phyloP scores from a whole-genome alignment of 2,888 invertebrate genomes.

The Halictus ligatus region DNA sequence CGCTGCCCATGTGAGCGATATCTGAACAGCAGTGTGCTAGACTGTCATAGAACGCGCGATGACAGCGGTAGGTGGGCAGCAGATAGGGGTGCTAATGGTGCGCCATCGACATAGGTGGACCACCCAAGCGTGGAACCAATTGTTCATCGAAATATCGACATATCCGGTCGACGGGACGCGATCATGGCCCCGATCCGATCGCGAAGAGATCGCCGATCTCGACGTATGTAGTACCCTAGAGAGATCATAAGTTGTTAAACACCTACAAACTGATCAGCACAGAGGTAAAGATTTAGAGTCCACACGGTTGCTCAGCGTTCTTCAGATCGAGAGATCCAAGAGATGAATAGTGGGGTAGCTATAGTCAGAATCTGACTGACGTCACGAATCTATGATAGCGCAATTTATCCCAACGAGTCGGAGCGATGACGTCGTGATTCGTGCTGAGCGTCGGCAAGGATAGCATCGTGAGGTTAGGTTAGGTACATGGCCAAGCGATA shows the following conservation, averaged over 20 bases:
- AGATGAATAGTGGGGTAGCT: neutral
- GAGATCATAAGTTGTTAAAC: neutral
- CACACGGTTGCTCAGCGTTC: neutral
- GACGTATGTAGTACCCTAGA: neutral
- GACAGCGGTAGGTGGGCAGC: neutral
- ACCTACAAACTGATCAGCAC: neutral
- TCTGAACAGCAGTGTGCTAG: neutral
- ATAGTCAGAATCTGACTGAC: neutral
- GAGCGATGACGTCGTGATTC: neutral
- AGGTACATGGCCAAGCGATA: neutral
- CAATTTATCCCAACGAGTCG: neutral
- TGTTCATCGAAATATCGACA: conserved; percentile 54
- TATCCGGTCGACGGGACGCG: conserved; percentile 28
- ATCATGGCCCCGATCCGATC: neutral
- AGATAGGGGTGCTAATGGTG: neutral
- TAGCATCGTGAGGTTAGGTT: no score
- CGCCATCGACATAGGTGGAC: neutral
- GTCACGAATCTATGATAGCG: neutral
- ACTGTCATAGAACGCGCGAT: neutral
- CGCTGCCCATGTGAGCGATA: neutral
- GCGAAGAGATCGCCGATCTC: neutral
- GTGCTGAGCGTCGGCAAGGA: neutral
- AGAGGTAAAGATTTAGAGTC: neutral
- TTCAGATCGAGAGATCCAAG: neutral
- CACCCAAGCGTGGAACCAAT: neutral